A percentile compares a stretch with the other conserved stretches of the same genome.
Conservation (phyloP, 2,797 vertebrate genomes). For the Enteromius viviparus region DNA sequence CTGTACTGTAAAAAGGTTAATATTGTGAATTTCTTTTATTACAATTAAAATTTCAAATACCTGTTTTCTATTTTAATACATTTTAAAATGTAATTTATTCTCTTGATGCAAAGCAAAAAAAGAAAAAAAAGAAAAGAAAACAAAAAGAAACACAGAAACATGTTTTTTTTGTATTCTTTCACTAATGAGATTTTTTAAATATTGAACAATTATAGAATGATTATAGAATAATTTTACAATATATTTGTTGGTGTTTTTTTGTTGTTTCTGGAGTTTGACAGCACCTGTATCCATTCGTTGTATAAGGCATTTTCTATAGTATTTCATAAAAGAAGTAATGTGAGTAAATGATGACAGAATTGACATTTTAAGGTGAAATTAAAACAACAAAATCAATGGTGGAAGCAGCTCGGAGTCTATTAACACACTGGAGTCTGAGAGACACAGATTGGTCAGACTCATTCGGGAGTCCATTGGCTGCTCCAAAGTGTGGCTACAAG, state of each 20-base stretch:
- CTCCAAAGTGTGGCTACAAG: conserved; percentile 48
- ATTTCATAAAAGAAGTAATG: neutral
- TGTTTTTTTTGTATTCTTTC: too few relatives aligned
- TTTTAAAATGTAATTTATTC: too few relatives aligned
- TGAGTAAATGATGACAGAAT: neutral
- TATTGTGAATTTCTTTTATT: too few relatives aligned
- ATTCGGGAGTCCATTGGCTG: conserved; percentile 13
- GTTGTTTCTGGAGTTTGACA: neutral
- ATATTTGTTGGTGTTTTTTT: neutral
- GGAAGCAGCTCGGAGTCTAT: conserved; percentile 20
- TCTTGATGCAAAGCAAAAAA: too few relatives aligned
- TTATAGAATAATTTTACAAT: neutral
- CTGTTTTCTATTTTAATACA: too few relatives aligned
- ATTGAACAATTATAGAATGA: too few relatives aligned
- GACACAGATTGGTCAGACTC: conserved; percentile 9
- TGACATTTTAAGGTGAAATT: neutral
- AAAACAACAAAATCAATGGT: neutral
- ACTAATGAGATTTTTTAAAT: too few relatives aligned
- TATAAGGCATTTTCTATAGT: neutral
- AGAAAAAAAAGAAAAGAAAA: too few relatives aligned
- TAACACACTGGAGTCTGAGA: conserved; percentile 16
- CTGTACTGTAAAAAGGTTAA: too few relatives aligned
- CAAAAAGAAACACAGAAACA: too few relatives aligned
- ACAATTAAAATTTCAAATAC: too few relatives aligned
- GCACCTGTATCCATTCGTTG: neutral